Conservation (phyloP, 2,113 vertebrate genomes). For the Seriola dumerili region DNA sequence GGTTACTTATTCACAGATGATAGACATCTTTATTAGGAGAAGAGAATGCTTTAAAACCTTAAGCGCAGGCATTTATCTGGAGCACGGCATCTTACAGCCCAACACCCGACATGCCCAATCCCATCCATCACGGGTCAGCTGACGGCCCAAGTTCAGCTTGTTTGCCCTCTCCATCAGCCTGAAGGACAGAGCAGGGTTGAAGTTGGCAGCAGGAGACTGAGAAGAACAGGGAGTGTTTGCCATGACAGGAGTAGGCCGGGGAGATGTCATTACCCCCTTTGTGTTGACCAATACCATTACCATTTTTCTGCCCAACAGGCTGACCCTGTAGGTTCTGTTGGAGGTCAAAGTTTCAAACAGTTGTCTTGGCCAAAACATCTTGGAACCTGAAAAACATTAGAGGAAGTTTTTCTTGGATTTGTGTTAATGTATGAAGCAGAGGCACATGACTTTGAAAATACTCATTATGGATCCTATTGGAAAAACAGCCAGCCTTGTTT, state of each 20-base stretch:
- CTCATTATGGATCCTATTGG: conserved; percentile 65
- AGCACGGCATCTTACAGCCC: conserved; percentile 50
- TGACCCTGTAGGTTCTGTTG: not conserved
- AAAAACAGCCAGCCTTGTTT: conserved; percentile 57
- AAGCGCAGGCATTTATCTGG: conserved; percentile 74
- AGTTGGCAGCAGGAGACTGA: conserved; percentile 24
- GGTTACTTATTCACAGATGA: conserved; percentile 80
- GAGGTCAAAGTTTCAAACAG: conserved; percentile 29
- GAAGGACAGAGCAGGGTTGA: conserved; percentile 67
- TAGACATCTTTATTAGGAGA: conserved; percentile 82
- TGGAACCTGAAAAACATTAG: not conserved
- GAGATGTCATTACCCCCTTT: conserved; percentile 17
- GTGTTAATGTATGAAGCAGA: conserved; percentile 42
- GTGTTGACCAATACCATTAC: conserved; percentile 19
- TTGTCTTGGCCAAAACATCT: not conserved
- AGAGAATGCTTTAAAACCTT: conserved; percentile 73
- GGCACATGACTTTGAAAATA: conserved; percentile 60
- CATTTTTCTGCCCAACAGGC: conserved; percentile 35
- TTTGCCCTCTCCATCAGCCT: conserved; percentile 70
- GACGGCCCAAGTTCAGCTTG: conserved; percentile 53
- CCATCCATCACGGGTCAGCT: conserved; percentile 70
- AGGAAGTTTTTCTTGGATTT: not conserved
- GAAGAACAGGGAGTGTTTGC: conserved; percentile 18
- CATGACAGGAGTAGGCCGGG: conserved; percentile 1
- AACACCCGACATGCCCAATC: conserved; percentile 53